These are phyloP conservation scores for Electrophaes corylata DNA, from an alignment of 2,888 invertebrate species.

Conservation along the genomic window DNA sequence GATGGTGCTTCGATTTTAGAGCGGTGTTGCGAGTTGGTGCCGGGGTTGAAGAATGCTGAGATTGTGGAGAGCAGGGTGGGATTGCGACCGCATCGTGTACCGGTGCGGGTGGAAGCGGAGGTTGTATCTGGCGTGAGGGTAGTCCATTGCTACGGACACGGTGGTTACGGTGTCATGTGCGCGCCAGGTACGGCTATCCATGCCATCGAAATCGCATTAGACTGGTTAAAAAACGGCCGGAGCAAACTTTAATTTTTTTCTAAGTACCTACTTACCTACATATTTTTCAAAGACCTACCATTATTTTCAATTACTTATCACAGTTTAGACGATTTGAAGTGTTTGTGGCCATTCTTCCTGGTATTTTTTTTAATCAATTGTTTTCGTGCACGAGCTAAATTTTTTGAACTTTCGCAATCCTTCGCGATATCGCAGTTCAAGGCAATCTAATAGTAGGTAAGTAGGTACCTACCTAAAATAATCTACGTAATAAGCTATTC, in stretches of 20 bases:
- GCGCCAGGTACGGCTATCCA: conserved; percentile 94
- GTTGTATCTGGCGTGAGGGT: conserved; percentile 79
- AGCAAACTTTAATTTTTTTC: conserved; percentile 59
- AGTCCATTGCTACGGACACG: conserved; percentile 98
- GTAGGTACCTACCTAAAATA: too few relatives aligned
- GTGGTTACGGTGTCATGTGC: conserved; percentile 95
- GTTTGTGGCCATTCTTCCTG: too few relatives aligned
- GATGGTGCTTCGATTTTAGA: conserved; percentile 91
- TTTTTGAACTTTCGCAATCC: too few relatives aligned
- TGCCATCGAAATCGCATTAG: conserved; percentile 88
- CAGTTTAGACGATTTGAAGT: too few relatives aligned
- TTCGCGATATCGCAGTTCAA: too few relatives aligned
- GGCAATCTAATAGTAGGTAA: too few relatives aligned
- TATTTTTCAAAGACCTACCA: too few relatives aligned
- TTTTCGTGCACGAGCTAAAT: too few relatives aligned
- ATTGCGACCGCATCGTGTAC: conserved; percentile 91
- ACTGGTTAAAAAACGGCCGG: conserved; percentile 69
- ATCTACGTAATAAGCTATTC: too few relatives aligned
- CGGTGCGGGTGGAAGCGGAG: conserved; percentile 90
- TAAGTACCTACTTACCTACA: not conserved
- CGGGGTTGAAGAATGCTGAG: conserved; percentile 85
- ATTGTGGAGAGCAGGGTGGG: conserved; percentile 89
- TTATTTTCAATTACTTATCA: too few relatives aligned
- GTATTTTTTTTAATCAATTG: too few relatives aligned
- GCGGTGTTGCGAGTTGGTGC: conserved; percentile 90